Evolutionary conservation across 2,888 invertebrate species (phyloP).

Genomic region (Drosophila quinaria): DNA sequence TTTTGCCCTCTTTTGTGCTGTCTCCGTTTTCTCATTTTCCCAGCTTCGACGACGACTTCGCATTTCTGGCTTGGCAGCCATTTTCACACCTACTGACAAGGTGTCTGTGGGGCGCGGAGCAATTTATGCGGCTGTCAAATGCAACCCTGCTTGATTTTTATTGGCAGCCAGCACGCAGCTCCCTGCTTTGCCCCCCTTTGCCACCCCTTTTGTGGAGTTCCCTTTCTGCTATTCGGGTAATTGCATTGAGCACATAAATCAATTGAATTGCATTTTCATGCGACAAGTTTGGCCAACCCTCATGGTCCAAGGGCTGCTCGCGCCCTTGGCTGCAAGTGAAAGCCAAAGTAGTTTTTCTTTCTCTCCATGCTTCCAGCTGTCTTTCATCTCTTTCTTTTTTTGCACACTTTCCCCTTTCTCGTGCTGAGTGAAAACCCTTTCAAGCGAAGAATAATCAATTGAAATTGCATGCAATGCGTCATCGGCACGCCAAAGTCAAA

Average conservation of each 20-base stretch:
- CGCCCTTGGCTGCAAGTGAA: constrained; percentile 67
- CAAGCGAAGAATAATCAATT: constrained; percentile 74
- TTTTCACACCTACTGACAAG: constrained; percentile 78
- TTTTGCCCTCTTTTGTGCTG: constrained; percentile 5
- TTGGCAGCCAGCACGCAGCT: constrained; percentile 74
- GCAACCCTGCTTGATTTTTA: constrained; percentile 75
- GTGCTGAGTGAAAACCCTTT: constrained; percentile 52
- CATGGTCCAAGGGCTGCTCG: constrained; percentile 18
- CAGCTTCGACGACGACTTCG: constrained; percentile 16
- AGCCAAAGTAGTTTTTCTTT: constrained; percentile 70
- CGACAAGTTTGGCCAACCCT: constrained; percentile 72
- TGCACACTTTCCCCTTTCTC: constrained; percentile 2
- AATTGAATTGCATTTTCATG: constrained; percentile 81
- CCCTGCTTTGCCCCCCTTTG: no score
- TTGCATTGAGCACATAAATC: constrained; percentile 81
- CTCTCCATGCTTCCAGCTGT: constrained; percentile 55
- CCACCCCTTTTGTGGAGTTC: not conserved
- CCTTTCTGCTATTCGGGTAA: constrained; percentile 54
- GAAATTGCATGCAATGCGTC: constrained; percentile 77
- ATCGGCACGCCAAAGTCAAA: constrained; percentile 49
- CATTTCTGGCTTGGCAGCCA: constrained; percentile 48
- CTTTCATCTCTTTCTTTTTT: constrained; percentile 62
- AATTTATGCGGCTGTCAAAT: constrained; percentile 81
- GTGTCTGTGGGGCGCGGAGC: constrained; percentile 57
- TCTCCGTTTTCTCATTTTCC: constrained; percentile 42